These are phyloP conservation scores for Rhinopomastus cyanomelas DNA, from an alignment of 2,113 vertebrate genomes.

Conservation along the genomic window DNA sequence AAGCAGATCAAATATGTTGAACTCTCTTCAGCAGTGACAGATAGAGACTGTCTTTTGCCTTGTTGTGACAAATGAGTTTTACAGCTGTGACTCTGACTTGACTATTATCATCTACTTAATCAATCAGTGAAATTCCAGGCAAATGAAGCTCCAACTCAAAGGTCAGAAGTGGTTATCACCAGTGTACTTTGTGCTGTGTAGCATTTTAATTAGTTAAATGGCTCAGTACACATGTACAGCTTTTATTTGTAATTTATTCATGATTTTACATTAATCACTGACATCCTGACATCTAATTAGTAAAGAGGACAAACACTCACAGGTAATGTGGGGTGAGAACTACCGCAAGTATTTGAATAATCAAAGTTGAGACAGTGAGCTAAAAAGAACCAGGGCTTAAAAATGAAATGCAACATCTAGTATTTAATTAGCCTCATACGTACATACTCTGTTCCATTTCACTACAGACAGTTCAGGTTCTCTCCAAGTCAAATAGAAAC, in stretches of 20 bases:
- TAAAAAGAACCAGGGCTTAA: neutral
- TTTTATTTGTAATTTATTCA: constrained; percentile 57
- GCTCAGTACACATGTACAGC: neutral
- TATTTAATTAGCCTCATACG: constrained; percentile 42
- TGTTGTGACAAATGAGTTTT: constrained; percentile 6
- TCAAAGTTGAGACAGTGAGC: constrained; percentile 32
- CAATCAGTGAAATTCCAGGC: constrained; percentile 4
- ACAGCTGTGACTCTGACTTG: neutral
- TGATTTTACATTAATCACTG: constrained; percentile 59
- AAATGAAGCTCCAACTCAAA: neutral
- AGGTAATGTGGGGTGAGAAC: constrained; percentile 30
- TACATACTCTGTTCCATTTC: neutral
- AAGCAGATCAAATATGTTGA: neutral
- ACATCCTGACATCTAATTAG: constrained; percentile 64
- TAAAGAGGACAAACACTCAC: constrained; percentile 23
- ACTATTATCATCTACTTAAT: neutral
- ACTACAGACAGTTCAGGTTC: neutral
- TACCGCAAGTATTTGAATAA: constrained; percentile 20
- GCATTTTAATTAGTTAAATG: constrained; percentile 13
- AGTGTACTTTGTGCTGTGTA: neutral
- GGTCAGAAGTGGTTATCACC: neutral
- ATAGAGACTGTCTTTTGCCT: neutral
- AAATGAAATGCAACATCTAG: neutral
- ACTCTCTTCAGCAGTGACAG: neutral
- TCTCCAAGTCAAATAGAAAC: constrained; percentile 31